Conservation (phyloP, 2,888 invertebrate species). For the Cepaea hortensis region DNA sequence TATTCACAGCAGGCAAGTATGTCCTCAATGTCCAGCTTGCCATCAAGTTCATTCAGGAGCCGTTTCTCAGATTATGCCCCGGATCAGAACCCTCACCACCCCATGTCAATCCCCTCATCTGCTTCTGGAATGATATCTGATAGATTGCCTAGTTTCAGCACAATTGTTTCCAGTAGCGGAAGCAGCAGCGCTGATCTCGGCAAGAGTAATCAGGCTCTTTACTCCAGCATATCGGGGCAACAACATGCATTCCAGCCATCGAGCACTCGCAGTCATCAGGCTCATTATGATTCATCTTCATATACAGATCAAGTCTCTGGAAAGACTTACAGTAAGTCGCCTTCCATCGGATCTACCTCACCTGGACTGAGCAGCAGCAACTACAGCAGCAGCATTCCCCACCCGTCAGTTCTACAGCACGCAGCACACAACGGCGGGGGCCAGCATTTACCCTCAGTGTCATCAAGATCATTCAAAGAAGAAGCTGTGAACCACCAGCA, state of each 20-base stretch:
- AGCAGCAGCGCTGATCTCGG: constrained; percentile 43
- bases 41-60: constrained; percentile 41
- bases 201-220: constrained; percentile 46
- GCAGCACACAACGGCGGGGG: constrained; percentile 44
- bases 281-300: constrained; percentile 43
- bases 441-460: constrained; percentile 32
- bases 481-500: constrained; percentile 35
- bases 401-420: constrained; percentile 40
- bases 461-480: constrained; percentile 47
- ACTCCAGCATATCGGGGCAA: constrained; percentile 46
- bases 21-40: constrained; percentile 41
- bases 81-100: constrained; percentile 42
- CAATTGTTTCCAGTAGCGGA: constrained; percentile 50
- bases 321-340: constrained; percentile 45
- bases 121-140: constrained; percentile 50
- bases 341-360: constrained; percentile 47
- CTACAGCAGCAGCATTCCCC: constrained; percentile 42
- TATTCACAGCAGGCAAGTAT: constrained; percentile 45
- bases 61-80: constrained; percentile 44
- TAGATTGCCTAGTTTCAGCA: constrained; percentile 53
- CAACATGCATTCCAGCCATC: constrained; percentile 47
- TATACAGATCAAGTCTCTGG: constrained; percentile 41
- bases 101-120: constrained; percentile 45
- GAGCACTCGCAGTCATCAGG: constrained; percentile 28
- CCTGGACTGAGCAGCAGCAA: constrained; percentile 42